phyloP scores from a whole-genome alignment of 2,888 invertebrate genomes.

The Trichogramma dendrolimi region DNA sequence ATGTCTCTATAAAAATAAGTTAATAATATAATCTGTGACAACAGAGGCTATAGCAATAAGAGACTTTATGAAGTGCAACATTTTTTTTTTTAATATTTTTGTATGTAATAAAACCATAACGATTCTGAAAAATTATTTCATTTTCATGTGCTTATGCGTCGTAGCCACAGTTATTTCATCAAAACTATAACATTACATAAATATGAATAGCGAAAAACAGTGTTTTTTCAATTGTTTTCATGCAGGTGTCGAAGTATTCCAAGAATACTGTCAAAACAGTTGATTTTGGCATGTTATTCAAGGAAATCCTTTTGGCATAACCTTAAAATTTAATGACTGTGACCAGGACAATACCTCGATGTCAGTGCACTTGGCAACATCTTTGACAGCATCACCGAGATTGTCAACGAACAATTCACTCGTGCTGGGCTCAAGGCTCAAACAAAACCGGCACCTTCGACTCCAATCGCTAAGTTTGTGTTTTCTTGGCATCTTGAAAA shows the following conservation, averaged over 20 bases:
- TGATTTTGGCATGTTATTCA: neutral
- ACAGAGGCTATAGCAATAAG: no score
- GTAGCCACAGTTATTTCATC: no score
- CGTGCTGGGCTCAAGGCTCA: conserved; percentile 41
- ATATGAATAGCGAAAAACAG: no score
- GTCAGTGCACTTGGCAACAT: conserved; percentile 41
- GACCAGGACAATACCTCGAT: conserved; percentile 36
- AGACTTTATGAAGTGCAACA: neutral
- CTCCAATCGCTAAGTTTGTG: conserved; percentile 37
- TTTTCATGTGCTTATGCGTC: no score
- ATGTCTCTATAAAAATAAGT: no score
- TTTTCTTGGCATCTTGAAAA: conserved; percentile 39
- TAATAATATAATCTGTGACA: no score
- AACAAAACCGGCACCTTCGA: conserved; percentile 45
- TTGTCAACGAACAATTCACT: conserved; percentile 38
- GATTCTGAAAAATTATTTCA: no score
- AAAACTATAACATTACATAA: no score
- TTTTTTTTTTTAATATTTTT: neutral
- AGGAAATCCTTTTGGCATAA: neutral
- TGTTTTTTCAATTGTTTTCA: no score
- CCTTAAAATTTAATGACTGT: neutral
- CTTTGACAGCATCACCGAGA: conserved; percentile 38
- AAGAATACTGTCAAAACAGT: no score
- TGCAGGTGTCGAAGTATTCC: no score
- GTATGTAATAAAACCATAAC: conserved; percentile 1